A percentile compares a stretch with the other conserved stretches of the same genome.
Conservation (phyloP, 2,888 invertebrate genomes). For the Pandemis cinnamomeana region DNA sequence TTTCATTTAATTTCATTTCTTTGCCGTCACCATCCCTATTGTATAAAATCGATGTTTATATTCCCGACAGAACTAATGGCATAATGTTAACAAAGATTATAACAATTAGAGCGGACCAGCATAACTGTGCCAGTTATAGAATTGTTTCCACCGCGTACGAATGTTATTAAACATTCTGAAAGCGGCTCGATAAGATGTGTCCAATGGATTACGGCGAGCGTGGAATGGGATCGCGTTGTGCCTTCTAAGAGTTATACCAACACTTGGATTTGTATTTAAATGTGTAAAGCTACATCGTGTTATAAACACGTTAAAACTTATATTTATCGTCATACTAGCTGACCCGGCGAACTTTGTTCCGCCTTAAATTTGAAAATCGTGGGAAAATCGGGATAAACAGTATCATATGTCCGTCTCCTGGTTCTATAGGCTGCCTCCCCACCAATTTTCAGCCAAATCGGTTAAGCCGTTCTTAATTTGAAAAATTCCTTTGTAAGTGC, state of each 20-base stretch:
- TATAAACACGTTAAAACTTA: too few species aligned
- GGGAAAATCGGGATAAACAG: too few species aligned
- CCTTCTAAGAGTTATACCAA: not conserved
- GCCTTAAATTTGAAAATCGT: too few species aligned
- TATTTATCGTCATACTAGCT: too few species aligned
- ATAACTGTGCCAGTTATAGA: not conserved
- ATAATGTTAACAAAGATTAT: not conserved
- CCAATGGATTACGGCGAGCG: slow-evolving; percentile 26
- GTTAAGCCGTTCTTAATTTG: too few species aligned
- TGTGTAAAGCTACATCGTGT: too few species aligned
- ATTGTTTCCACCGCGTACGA: slow-evolving; percentile 12
- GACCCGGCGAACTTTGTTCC: too few species aligned
- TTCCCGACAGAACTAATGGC: not conserved
- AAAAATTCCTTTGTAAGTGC: too few species aligned
- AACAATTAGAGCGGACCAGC: slow-evolving; percentile 26
- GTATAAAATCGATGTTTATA: not conserved
- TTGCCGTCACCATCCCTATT: not conserved
- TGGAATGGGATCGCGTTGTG: not conserved
- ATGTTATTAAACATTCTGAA: slow-evolving; percentile 33
- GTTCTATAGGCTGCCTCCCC: too few species aligned
- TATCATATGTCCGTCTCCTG: too few species aligned
- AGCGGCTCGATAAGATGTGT: slow-evolving; percentile 29
- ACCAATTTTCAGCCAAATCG: too few species aligned
- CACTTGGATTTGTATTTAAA: not conserved
- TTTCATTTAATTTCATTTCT: too few species aligned